Conservation (phyloP, 2,113 vertebrate genomes). For the Actenoides hombroni region DNA sequence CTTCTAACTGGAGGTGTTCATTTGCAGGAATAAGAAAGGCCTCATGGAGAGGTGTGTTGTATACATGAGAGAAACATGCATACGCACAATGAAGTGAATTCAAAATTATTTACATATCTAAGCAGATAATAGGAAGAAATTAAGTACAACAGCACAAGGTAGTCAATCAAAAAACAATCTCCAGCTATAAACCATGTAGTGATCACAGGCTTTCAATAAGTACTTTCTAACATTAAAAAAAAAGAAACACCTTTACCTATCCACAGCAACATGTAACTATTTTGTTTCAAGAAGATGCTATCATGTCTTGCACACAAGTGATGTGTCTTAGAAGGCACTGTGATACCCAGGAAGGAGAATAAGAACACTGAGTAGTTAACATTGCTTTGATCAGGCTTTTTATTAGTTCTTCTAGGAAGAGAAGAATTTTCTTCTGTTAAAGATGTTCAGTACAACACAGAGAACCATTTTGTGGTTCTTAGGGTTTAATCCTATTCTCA, state of each 20-base stretch:
- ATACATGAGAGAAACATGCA: fast-evolving
- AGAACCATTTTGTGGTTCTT: neutral
- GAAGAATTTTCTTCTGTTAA: neutral
- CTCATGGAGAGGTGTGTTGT: neutral
- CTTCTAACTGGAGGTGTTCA: neutral
- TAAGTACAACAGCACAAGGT: neutral
- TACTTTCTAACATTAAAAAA: neutral
- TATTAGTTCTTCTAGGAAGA: neutral
- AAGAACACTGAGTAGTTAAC: neutral
- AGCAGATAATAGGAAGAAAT: neutral
- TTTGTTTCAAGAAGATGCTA: neutral
- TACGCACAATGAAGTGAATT: neutral
- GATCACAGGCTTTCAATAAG: neutral
- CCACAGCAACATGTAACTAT: neutral
- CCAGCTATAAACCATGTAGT: neutral
- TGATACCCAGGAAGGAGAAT: neutral
- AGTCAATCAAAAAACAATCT: neutral
- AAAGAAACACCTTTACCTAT: neutral
- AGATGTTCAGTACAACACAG: neutral
- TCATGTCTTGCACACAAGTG: neutral
- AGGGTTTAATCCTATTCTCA: neutral
- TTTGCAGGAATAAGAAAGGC: neutral
- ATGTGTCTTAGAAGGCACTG: neutral
- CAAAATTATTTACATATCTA: neutral
- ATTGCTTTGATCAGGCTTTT: neutral